These are phyloP conservation scores for Mesitornis unicolor DNA, from an alignment of 2,113 vertebrate species.

Conservation along the genomic window DNA sequence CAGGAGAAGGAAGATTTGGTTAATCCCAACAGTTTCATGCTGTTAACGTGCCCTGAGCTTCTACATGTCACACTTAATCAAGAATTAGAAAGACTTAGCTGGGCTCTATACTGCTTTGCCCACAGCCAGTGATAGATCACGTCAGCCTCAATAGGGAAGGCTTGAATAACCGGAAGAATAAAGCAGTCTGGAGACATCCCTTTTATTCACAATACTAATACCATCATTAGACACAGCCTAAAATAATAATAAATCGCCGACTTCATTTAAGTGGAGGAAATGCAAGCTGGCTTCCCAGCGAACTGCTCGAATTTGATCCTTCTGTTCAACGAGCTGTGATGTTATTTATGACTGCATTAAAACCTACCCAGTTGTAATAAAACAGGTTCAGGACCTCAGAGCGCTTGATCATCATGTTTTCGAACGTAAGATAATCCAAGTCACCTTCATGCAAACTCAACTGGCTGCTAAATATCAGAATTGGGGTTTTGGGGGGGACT, in stretches of 20 bases:
- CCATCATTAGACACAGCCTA: constrained; percentile 14
- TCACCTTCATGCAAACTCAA: constrained; percentile 72
- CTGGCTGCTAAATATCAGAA: constrained; percentile 28
- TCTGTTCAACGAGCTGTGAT: constrained; percentile 49
- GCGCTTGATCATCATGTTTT: constrained; percentile 11
- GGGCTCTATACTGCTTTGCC: background rate
- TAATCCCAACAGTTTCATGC: constrained; percentile 40
- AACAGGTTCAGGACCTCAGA: constrained; percentile 30
- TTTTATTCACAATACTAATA: constrained; percentile 52
- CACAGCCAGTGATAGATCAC: constrained; percentile 16
- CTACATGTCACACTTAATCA: constrained; percentile 55
- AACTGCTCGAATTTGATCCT: constrained; percentile 38
- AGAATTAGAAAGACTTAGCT: constrained; percentile 20
- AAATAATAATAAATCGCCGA: constrained; percentile 54
- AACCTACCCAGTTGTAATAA: constrained; percentile 42
- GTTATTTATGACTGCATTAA: constrained; percentile 56
- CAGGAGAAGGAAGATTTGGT: constrained; percentile 38
- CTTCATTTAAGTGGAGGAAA: constrained; percentile 28
- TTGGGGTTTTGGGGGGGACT: background rate
- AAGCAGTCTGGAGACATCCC: background rate
- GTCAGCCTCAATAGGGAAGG: constrained; percentile 17
- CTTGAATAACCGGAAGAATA: constrained; percentile 34
- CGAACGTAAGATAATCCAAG: constrained; percentile 60
- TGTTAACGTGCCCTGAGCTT: constrained; percentile 26
- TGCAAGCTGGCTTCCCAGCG: constrained; percentile 3